Percentiles rank a stretch among this genome's conserved stretches.
These are phyloP conservation scores for Synodontis membranacea DNA, from an alignment of 2,113 vertebrate species.

Conservation along the genomic window DNA sequence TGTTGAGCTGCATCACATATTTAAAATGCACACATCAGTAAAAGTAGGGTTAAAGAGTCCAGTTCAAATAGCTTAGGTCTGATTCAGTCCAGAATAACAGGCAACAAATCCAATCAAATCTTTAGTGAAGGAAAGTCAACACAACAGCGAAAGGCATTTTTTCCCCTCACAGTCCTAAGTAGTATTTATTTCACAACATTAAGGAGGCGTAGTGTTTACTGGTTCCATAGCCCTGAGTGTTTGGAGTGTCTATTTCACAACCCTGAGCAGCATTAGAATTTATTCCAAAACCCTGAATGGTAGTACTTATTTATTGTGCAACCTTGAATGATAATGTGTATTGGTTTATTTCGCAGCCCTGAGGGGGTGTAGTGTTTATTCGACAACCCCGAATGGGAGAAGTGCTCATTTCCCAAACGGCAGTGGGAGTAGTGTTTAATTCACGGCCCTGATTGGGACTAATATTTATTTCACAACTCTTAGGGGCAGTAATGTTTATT, in stretches of 20 bases:
- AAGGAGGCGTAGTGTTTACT: background rate
- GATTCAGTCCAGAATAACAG: background rate
- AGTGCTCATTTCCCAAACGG: background rate
- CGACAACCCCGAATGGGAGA: background rate
- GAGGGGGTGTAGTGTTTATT: background rate
- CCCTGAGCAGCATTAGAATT: background rate
- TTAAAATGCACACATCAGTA: background rate
- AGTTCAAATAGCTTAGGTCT: background rate
- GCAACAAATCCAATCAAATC: background rate
- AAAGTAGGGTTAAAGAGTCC: background rate
- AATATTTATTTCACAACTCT: background rate
- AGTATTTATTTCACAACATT: background rate
- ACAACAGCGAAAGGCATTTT: too few relatives aligned
- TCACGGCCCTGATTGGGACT: background rate
- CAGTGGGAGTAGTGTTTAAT: background rate
- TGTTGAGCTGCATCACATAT: background rate
- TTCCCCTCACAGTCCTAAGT: background rate
- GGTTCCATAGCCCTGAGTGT: background rate
- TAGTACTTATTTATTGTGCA: too few relatives aligned
- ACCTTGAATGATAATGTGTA: background rate
- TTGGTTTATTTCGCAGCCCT: background rate
- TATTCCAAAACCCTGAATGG: background rate
- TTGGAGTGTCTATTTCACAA: background rate
- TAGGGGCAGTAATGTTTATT: background rate
- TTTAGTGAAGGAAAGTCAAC: background rate